Evolutionary conservation across 2,797 vertebrate species (phyloP).

Genomic region (Nasua narica): DNA sequence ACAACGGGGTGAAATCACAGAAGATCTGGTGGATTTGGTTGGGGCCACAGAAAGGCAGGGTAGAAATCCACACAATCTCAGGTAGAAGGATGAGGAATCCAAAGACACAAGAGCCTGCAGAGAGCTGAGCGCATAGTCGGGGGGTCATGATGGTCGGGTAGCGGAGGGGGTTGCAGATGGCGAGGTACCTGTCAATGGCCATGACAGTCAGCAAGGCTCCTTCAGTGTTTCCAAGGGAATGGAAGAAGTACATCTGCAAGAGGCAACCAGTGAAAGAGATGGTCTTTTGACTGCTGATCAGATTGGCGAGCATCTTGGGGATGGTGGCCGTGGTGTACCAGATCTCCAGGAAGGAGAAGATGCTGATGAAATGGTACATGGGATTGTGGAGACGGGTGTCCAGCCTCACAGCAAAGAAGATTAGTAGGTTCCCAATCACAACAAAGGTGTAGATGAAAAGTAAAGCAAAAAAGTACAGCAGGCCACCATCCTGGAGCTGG

Average conservation of each 20-base stretch:
- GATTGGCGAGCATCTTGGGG: constrained; percentile 55
- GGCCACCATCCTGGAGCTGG: not conserved
- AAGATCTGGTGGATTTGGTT: constrained; percentile 82
- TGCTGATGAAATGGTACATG: constrained; percentile 46
- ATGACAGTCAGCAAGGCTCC: constrained; percentile 34
- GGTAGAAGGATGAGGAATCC: constrained; percentile 28
- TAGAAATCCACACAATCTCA: constrained; percentile 76
- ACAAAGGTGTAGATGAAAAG: constrained; percentile 38
- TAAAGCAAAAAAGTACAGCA: not conserved
- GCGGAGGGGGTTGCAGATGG: constrained; percentile 47
- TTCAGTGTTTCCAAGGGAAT: constrained; percentile 28
- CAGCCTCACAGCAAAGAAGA: constrained; percentile 16
- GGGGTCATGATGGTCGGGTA: constrained; percentile 75
- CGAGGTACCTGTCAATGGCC: constrained; percentile 50
- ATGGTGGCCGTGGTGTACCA: constrained; percentile 47
- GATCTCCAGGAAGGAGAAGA: constrained; percentile 59
- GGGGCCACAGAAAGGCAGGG: constrained; percentile 81
- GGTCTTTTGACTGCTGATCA: not conserved
- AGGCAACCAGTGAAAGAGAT: constrained; percentile 45
- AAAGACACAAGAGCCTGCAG: constrained; percentile 51
- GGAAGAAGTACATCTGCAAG: constrained; percentile 62
- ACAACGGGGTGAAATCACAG: constrained; percentile 78
- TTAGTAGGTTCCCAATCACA: not conserved
- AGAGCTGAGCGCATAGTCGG: constrained; percentile 49
- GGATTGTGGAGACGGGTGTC: constrained; percentile 11